phyloP scores from a whole-genome alignment of 2,797 vertebrate genomes.

The Zenarchopterus dispar region DNA sequence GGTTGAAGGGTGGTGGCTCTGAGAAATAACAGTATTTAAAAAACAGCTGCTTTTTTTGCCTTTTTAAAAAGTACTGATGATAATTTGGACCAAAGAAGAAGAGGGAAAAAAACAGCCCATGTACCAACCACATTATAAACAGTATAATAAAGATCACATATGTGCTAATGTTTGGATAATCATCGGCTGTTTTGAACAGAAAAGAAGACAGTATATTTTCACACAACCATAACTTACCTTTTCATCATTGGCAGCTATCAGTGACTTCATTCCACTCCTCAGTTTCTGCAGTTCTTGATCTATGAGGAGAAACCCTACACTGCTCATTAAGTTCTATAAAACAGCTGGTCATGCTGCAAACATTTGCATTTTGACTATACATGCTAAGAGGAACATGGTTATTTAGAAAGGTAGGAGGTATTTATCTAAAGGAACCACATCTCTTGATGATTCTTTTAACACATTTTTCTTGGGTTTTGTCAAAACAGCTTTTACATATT shows the following conservation, averaged over 20 bases:
- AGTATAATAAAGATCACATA: constrained; percentile 24
- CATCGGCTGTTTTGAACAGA: constrained; percentile 35
- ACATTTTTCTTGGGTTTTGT: constrained; percentile 6
- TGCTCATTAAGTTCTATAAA: constrained; percentile 28
- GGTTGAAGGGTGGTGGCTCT: constrained; percentile 40
- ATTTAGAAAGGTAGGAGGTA: constrained; percentile 13
- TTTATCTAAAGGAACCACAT: neutral
- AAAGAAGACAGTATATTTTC: constrained; percentile 9
- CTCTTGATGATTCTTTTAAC: neutral
- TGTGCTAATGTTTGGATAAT: constrained; percentile 18
- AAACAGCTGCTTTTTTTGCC: constrained; percentile 40
- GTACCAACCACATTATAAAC: constrained; percentile 6
- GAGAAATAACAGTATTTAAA: constrained; percentile 50
- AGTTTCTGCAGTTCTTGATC: constrained; percentile 92
- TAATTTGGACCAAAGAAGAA: neutral
- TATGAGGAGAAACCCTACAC: constrained; percentile 67
- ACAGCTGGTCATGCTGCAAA: constrained; percentile 17
- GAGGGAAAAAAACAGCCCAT: constrained; percentile 19
- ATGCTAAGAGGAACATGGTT: neutral
- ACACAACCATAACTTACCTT: constrained; percentile 83
- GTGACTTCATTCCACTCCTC: constrained; percentile 90
- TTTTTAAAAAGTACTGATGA: constrained; percentile 30
- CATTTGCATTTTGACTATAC: constrained; percentile 8
- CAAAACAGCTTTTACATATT: constrained; percentile 21
- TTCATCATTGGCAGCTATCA: constrained; percentile 90